Base-by-base conservation (phyloP, 1,140 invertebrate species). In the Globodera rostochiensis region DNA sequence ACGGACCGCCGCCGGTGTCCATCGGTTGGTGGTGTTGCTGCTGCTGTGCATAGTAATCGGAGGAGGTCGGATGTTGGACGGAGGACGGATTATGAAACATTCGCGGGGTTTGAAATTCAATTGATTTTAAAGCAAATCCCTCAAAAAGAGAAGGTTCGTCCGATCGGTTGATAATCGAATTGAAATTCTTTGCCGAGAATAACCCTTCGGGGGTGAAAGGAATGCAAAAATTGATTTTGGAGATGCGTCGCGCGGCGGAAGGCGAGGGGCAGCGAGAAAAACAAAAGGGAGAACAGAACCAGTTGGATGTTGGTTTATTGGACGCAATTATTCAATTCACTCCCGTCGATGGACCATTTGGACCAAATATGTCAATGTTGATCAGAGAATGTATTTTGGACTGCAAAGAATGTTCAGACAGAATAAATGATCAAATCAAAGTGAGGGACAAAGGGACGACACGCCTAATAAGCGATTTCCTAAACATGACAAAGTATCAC, bases 1-100 rank as follows among this genome's bases (percentile, higher is more conserved):
- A 11, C 13, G 69, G n/a, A 45, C 69, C 21, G 25, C 9, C 69
- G 21, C 69, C 46, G 8, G 19, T 36, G 36, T 71, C 69, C 69
- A 71, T 71, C 9, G 69, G 9, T 21, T 66, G 60, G 60, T 66
- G 60, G 13, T 15, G 60, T 36, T 36, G 36, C 36, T 36, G 36
- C 36, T 53, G 57, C 19, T 64, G 57, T 6, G 11, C 57, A 64
- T 19, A 64, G 19, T 64, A 64, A 64, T 64, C 57, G 57, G 57
- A 13, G 19, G 57, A 64, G 6, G 57, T 15, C 13, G 57, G 69
- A 4, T 71, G 69, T 36, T 71, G 69, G 25, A 47, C 69, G 69
- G 69, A 71, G 69, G 69, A 71, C 57, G 57, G 15, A 64, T 64
- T 64, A 19, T 64, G 57, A 71, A 71, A 71, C 69, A 71, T 71